These are phyloP conservation scores for Todiramphus saurophagus DNA, from an alignment of 2,113 vertebrate species.

Conservation along the genomic window DNA sequence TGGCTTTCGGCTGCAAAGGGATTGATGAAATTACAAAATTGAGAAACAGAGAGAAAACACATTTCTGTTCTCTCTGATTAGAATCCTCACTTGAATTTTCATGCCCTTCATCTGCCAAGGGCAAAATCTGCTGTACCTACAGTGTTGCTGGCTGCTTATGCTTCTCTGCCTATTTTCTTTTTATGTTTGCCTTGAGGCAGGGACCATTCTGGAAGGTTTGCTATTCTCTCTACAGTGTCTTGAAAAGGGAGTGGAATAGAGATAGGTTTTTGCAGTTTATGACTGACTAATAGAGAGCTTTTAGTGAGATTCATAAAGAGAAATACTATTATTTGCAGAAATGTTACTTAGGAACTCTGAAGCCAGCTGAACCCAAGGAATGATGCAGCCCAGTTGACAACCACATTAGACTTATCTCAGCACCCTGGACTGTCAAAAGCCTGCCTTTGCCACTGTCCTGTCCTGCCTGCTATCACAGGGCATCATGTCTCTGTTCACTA, in stretches of 20 bases:
- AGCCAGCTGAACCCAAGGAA: neutral
- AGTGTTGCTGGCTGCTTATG: neutral
- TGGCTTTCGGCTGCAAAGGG: neutral
- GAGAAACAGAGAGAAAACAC: neutral
- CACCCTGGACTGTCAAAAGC: neutral
- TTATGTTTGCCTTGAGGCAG: neutral
- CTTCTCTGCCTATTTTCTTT: neutral
- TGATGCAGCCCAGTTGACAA: neutral
- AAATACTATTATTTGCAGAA: neutral
- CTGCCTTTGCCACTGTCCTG: neutral
- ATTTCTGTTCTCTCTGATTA: neutral
- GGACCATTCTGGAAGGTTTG: neutral
- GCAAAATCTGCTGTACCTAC: neutral
- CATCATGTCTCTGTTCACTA: neutral
- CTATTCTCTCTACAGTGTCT: neutral
- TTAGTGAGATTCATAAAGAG: neutral
- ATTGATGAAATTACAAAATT: neutral
- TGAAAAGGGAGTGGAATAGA: neutral
- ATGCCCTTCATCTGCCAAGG: neutral
- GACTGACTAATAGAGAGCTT: neutral
- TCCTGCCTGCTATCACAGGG: neutral
- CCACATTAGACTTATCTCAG: neutral
- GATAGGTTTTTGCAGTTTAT: neutral
- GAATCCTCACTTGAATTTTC: neutral
- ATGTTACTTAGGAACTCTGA: neutral